A percentile compares a stretch with the other conserved stretches of the same genome.
phyloP scores from a whole-genome alignment of 2,888 invertebrate species.

The Flexamia atlantica region DNA sequence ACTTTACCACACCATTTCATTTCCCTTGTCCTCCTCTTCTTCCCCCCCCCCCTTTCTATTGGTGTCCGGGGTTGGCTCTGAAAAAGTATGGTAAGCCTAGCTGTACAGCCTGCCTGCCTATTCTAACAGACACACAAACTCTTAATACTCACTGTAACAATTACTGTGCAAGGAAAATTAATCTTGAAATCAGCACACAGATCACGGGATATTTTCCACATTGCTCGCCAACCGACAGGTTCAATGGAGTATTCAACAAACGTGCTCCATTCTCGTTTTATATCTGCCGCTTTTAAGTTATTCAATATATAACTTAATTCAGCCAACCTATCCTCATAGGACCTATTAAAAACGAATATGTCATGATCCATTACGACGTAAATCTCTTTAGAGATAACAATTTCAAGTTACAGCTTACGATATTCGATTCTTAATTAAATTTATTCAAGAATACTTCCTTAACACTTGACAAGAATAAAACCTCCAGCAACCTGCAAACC shows the following conservation, averaged over 20 bases:
- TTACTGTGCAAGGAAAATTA: constrained; percentile 45
- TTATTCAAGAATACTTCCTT: no score
- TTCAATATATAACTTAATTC: constrained; percentile 10
- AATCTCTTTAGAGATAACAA: no score
- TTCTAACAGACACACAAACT: not conserved
- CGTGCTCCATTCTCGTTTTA: constrained; percentile 28
- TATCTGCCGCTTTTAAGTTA: not conserved
- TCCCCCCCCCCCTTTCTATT: no score
- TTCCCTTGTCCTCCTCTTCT: no score
- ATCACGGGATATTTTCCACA: constrained; percentile 55
- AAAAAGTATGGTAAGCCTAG: no score
- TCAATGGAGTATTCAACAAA: constrained; percentile 47
- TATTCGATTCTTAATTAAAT: no score
- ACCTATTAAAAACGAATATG: not conserved
- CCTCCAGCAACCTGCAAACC: no score
- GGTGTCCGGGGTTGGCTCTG: no score
- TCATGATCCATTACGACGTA: constrained; percentile 1
- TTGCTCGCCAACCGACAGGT: constrained; percentile 54
- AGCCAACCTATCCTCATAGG: not conserved
- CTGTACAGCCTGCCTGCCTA: no score
- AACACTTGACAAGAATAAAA: no score
- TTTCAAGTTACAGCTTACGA: no score
- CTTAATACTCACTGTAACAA: constrained; percentile 53
- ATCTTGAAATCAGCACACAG: constrained; percentile 43
- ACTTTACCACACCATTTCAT: no score